Percentiles rank a stretch among this genome's conserved stretches.
These are phyloP conservation scores for Trachops cirrhosus DNA, from an alignment of 2,797 vertebrate genomes.

Conservation along the genomic window DNA sequence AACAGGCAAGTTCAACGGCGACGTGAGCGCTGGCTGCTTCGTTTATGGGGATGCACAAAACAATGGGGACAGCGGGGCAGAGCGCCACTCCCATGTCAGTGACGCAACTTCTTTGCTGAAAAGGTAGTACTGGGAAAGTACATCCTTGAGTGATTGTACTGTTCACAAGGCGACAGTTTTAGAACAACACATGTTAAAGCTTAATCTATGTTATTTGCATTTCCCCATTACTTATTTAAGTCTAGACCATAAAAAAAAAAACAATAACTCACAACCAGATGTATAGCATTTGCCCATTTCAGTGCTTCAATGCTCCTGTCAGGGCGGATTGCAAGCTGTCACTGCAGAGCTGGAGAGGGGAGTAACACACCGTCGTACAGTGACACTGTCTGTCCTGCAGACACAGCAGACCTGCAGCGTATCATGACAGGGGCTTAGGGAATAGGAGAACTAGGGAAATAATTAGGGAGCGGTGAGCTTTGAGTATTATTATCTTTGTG, in stretches of 20 bases:
- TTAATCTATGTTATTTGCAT: neutral
- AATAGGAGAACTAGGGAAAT: neutral
- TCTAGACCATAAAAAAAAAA: neutral
- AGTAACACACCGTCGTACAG: rapidly evolving
- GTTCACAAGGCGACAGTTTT: neutral
- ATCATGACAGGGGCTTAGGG: rapidly evolving
- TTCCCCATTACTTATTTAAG: neutral
- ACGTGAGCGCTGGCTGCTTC: neutral
- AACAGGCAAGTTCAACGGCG: neutral
- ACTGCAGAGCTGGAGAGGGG: neutral
- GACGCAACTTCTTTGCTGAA: neutral
- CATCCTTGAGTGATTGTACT: neutral
- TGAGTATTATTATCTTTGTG: neutral
- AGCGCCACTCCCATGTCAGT: neutral
- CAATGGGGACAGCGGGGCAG: neutral
- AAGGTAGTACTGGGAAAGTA: neutral
- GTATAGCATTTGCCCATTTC: neutral
- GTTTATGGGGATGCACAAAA: neutral
- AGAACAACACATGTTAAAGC: neutral
- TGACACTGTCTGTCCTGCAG: rapidly evolving
- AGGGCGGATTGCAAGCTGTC: neutral
- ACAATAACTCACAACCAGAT: neutral
- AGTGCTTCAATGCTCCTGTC: neutral
- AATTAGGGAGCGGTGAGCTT: neutral
- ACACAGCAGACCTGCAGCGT: rapidly evolving